Conservation (phyloP, 2,113 vertebrate genomes). For the Oplegnathus fasciatus region DNA sequence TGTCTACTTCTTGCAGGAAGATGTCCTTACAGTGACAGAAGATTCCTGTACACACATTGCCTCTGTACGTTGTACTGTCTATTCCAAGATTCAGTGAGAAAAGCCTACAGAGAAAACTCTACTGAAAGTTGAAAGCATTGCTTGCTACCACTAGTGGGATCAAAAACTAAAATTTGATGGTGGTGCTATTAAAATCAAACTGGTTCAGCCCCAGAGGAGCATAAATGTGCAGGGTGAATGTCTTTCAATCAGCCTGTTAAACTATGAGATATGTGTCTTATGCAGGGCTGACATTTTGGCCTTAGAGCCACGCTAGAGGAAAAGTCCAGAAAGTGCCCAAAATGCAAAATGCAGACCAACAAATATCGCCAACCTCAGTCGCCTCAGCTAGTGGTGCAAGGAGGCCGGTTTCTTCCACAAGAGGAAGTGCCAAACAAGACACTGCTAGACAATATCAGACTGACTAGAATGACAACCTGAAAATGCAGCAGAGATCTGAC, state of each 20-base stretch:
- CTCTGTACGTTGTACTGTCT: neutral
- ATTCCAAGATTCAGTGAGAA: neutral
- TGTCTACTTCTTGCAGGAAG: neutral
- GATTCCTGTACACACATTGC: neutral
- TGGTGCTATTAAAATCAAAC: conserved; percentile 4
- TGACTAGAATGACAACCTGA: conserved; percentile 40
- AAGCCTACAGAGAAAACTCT: neutral
- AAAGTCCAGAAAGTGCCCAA: neutral
- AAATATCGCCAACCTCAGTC: neutral
- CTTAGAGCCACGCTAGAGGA: neutral
- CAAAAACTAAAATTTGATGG: conserved; percentile 5
- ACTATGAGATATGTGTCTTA: neutral
- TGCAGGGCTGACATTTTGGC: neutral
- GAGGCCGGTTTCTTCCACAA: conserved; percentile 8
- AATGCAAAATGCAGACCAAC: neutral
- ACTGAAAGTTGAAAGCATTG: neutral
- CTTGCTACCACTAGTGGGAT: neutral
- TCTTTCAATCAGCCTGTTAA: neutral
- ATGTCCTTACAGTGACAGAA: neutral
- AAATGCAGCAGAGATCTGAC: conserved; percentile 44
- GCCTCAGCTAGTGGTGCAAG: neutral
- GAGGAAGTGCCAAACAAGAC: conserved; percentile 19
- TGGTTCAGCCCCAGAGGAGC: neutral
- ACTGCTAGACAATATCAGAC: conserved; percentile 9
- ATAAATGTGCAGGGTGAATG: neutral